These are phyloP conservation scores for Mormyrops attenuatus DNA, from an alignment of 2,797 vertebrate genomes.

Conservation along the genomic window DNA sequence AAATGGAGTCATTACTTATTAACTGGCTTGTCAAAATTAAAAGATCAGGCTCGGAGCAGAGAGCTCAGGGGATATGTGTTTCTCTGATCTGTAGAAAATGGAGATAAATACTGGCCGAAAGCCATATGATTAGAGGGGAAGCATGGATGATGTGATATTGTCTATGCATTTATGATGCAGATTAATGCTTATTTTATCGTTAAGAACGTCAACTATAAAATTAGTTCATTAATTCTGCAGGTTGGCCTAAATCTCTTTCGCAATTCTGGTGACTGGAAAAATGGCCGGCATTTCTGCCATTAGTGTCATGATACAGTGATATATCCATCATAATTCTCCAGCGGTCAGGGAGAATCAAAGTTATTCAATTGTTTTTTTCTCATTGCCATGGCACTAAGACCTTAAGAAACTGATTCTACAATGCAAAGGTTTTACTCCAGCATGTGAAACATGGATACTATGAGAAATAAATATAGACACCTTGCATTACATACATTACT, in stretches of 20 bases:
- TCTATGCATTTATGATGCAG: background rate
- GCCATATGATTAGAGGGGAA: background rate
- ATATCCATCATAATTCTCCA: background rate
- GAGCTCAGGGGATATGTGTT: slow-evolving; percentile 20
- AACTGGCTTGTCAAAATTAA: slow-evolving; percentile 37
- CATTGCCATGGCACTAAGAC: background rate
- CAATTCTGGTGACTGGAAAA: background rate
- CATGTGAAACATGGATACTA: background rate
- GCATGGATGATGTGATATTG: background rate
- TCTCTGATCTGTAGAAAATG: slow-evolving; percentile 26
- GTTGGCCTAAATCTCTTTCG: background rate
- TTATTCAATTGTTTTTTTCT: background rate
- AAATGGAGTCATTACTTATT: slow-evolving; percentile 34
- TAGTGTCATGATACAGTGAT: background rate
- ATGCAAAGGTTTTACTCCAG: background rate
- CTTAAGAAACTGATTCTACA: background rate
- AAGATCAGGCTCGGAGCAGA: slow-evolving; percentile 22
- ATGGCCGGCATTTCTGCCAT: background rate
- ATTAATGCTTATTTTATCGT: background rate
- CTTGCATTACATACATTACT: background rate
- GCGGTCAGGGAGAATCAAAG: background rate
- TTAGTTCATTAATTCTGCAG: background rate
- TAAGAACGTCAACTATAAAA: background rate
- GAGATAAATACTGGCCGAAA: background rate
- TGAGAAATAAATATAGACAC: background rate